Conservation (phyloP, 2,888 invertebrate species). For the Habrosyne pyritoides region DNA sequence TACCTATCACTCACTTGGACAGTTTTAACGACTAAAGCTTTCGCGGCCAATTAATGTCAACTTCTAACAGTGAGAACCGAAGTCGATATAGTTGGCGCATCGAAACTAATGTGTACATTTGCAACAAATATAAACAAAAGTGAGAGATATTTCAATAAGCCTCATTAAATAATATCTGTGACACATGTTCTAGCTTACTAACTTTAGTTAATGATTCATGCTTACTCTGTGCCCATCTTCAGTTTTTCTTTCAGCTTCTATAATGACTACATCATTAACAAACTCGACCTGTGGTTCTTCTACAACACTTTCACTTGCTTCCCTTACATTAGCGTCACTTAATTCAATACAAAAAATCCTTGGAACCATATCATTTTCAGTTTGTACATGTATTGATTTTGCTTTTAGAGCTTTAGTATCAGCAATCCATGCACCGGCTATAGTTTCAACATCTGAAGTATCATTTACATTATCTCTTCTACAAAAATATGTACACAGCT, state of each 20-base stretch:
- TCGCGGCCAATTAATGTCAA: constrained; percentile 44
- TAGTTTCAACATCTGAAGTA: constrained; percentile 37
- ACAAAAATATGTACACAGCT: constrained; percentile 13
- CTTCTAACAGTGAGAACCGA: too few relatives aligned
- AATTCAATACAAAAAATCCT: background rate
- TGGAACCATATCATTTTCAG: constrained; percentile 13
- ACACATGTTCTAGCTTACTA: too few relatives aligned
- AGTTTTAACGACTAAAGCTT: constrained; percentile 37
- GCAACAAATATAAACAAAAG: too few relatives aligned
- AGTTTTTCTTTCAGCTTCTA: background rate
- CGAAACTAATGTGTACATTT: too few relatives aligned
- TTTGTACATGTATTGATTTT: constrained; percentile 31
- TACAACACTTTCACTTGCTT: background rate
- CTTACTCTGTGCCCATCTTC: background rate
- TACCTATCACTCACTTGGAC: constrained; percentile 49
- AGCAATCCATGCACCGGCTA: constrained; percentile 38
- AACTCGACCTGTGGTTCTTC: background rate
- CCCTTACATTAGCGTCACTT: background rate
- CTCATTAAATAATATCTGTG: too few relatives aligned
- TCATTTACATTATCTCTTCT: constrained; percentile 20
- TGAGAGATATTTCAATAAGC: background rate
- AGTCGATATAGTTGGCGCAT: too few relatives aligned
- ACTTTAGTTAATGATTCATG: background rate
- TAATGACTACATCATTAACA: background rate
- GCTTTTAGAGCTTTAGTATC: constrained; percentile 17